phyloP scores from a whole-genome alignment of 1,140 invertebrate genomes.

The Solenopsis fugax region DNA sequence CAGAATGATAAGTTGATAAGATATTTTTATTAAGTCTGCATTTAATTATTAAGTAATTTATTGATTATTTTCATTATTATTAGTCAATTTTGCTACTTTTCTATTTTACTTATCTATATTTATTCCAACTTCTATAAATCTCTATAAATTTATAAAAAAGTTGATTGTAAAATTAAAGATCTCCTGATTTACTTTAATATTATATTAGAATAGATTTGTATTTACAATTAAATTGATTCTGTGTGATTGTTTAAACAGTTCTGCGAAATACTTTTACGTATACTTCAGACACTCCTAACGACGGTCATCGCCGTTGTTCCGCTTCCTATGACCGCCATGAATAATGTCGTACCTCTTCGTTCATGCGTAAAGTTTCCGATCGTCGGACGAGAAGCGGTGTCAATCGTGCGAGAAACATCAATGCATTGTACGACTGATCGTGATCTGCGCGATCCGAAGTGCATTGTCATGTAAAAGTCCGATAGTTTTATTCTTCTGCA shows the following conservation, averaged over 20 bases:
- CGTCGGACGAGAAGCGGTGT: slow-evolving; percentile 69
- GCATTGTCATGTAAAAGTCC: slow-evolving; percentile 68
- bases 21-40: neutral
- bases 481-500: slow-evolving; percentile 47
- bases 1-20: too few relatives aligned
- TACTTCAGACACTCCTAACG: slow-evolving; percentile 55
- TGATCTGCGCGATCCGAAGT: slow-evolving; percentile 60
- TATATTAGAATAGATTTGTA: slow-evolving; percentile 5
- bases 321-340: slow-evolving; percentile 75
- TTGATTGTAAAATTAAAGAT: neutral
- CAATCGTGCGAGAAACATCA: slow-evolving; percentile 77
- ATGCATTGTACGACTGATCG: slow-evolving; percentile 64
- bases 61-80: neutral
- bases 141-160: neutral
- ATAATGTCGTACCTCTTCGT: slow-evolving; percentile 70
- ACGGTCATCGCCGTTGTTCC: slow-evolving; percentile 67
- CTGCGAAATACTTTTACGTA: slow-evolving; percentile 2
- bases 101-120: neutral
- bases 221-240: neutral
- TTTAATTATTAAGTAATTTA: neutral
- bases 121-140: neutral
- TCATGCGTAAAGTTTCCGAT: slow-evolving; percentile 77
- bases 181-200: neutral
- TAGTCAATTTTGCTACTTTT: neutral
- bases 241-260: neutral